Conservation (phyloP, 2,113 vertebrate genomes). For the Eubucco bourcierii region DNA sequence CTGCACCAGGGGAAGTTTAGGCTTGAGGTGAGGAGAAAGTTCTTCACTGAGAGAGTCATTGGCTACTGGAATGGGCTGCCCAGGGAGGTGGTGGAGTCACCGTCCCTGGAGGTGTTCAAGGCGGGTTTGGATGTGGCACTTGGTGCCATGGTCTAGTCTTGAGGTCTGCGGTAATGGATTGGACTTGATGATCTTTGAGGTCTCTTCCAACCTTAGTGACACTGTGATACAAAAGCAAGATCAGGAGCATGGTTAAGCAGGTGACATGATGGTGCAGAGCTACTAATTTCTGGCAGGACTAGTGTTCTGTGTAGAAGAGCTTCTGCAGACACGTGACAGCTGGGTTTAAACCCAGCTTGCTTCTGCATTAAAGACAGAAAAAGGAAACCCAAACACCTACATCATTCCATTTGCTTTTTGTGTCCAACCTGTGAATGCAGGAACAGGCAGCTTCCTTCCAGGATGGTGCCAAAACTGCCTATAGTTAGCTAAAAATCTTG, state of each 20-base stretch:
- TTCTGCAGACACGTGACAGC: background rate
- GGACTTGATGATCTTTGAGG: too few relatives aligned
- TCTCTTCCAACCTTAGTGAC: too few relatives aligned
- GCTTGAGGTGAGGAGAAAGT: too few relatives aligned
- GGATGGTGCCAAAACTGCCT: background rate
- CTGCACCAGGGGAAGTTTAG: too few relatives aligned
- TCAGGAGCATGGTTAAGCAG: background rate
- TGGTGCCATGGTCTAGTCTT: too few relatives aligned
- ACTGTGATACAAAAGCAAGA: background rate
- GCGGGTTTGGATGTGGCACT: too few relatives aligned
- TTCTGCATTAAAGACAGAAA: background rate
- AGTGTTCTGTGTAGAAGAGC: background rate
- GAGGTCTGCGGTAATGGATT: too few relatives aligned
- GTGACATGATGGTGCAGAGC: background rate
- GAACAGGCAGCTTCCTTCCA: background rate
- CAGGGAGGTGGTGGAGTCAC: too few relatives aligned
- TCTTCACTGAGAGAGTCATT: too few relatives aligned
- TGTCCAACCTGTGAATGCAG: background rate
- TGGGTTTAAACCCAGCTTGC: background rate
- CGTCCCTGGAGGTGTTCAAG: too few relatives aligned
- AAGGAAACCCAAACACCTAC: background rate
- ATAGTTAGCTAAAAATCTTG: background rate
- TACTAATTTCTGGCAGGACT: background rate
- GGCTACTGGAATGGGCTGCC: too few relatives aligned
- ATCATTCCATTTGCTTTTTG: background rate